A percentile compares a stretch with the other conserved stretches of the same genome.
Evolutionary conservation across 2,113 vertebrate genomes (phyloP).

Genomic region (Thamnophis sirtalis): DNA sequence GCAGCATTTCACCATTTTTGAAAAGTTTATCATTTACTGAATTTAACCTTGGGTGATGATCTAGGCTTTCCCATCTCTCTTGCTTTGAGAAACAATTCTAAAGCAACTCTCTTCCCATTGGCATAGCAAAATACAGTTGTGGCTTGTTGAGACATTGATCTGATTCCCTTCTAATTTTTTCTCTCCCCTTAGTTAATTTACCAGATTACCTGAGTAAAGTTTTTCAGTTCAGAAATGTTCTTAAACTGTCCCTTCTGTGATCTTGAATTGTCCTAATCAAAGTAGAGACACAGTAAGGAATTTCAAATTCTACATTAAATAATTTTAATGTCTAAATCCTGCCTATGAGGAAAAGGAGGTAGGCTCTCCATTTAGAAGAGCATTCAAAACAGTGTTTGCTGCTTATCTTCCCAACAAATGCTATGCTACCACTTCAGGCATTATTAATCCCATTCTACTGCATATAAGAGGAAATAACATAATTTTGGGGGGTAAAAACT

Average conservation of each 20-base stretch:
- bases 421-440: background rate
- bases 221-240: background rate
- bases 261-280: background rate
- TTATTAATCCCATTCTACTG: background rate
- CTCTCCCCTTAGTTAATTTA: background rate
- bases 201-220: background rate
- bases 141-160: background rate
- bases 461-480: background rate
- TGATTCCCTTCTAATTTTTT: background rate
- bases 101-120: background rate
- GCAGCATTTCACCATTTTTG: background rate
- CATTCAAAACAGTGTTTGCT: background rate
- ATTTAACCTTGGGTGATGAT: background rate
- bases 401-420: background rate
- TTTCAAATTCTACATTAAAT: background rate
- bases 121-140: background rate
- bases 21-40: background rate
- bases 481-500: background rate
- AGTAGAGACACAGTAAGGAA: background rate
- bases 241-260: background rate
- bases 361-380: background rate
- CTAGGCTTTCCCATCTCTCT: background rate
- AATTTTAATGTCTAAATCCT: background rate
- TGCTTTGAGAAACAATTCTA: background rate
- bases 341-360: background rate